Percentiles rank a stretch among this genome's conserved stretches.
phyloP scores from a whole-genome alignment of 2,888 invertebrate genomes.

The Linnaemya tessellans region DNA sequence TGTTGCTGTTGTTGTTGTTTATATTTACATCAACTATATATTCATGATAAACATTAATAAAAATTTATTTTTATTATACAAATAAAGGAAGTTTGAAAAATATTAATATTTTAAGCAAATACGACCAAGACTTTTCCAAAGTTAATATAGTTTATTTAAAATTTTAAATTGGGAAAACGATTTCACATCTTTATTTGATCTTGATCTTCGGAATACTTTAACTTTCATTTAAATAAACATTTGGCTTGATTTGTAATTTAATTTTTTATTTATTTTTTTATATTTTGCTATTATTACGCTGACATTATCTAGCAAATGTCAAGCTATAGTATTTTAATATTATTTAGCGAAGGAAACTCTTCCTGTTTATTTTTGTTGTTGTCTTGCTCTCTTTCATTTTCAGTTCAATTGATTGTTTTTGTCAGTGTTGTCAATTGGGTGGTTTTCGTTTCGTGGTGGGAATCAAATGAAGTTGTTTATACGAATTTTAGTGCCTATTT shows the following conservation, averaged over 20 bases:
- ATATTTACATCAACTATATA: slow-evolving; percentile 1
- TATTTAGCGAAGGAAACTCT: slow-evolving; percentile 68
- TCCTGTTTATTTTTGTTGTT: slow-evolving; percentile 44
- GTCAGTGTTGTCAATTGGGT: neutral
- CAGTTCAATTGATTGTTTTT: slow-evolving; percentile 30
- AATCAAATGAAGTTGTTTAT: no score
- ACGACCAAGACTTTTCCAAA: neutral
- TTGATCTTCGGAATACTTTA: slow-evolving; percentile 58
- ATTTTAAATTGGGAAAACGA: neutral
- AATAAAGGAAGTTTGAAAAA: neutral
- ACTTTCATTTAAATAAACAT: neutral
- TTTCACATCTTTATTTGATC: slow-evolving; percentile 59
- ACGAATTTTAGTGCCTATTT: neutral
- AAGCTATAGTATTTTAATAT: slow-evolving; percentile 72
- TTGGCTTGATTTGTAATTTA: slow-evolving; percentile 22
- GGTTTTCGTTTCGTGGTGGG: neutral
- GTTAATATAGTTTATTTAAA: slow-evolving; percentile 1
- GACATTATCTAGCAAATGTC: slow-evolving; percentile 72
- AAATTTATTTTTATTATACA: slow-evolving; percentile 13
- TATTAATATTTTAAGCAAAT: slow-evolving; percentile 11
- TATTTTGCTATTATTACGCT: slow-evolving; percentile 23
- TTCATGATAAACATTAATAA: slow-evolving; percentile 7
- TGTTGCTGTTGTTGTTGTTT: neutral
- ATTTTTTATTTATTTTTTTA: slow-evolving; percentile 3
- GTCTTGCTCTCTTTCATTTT: slow-evolving; percentile 49